phyloP scores from a whole-genome alignment of 2,113 vertebrate genomes.

The Macrotis lagotis region DNA sequence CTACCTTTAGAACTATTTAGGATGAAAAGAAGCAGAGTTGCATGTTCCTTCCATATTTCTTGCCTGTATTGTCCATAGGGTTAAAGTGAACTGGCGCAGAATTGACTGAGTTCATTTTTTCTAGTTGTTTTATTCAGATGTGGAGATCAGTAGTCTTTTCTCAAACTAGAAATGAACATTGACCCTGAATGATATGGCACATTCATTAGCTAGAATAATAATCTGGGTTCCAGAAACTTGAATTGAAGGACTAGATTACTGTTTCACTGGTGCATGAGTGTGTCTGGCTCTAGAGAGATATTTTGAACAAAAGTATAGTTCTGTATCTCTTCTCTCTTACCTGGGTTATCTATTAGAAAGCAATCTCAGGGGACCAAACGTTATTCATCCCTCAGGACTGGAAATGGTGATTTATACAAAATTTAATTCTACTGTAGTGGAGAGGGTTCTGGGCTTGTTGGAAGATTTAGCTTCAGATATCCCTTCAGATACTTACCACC shows the following conservation, averaged over 20 bases:
- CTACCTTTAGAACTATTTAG: constrained; percentile 11
- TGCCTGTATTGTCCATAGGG: background rate
- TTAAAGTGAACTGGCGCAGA: background rate
- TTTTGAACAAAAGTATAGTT: background rate
- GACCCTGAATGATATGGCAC: background rate
- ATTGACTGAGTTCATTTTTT: background rate
- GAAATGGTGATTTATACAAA: background rate
- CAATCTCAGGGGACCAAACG: background rate
- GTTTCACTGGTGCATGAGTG: background rate
- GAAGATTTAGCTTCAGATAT: background rate
- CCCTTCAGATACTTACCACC: background rate
- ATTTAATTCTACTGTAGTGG: background rate
- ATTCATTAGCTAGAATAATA: background rate
- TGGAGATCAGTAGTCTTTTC: constrained; percentile 3
- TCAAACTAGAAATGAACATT: constrained; percentile 10
- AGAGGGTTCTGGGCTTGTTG: background rate
- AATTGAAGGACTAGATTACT: constrained; percentile 29
- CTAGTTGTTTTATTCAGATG: background rate
- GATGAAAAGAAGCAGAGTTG: background rate
- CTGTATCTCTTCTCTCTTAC: background rate
- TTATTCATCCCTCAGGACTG: background rate
- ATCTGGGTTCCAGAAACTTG: background rate
- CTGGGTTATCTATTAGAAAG: background rate
- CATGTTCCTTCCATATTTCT: constrained; percentile 6
- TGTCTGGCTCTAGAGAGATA: background rate